A percentile compares a stretch with the other conserved stretches of the same genome.
Evolutionary conservation across 2,113 vertebrate species (phyloP).

Genomic region (Chaenogobius annularis): DNA sequence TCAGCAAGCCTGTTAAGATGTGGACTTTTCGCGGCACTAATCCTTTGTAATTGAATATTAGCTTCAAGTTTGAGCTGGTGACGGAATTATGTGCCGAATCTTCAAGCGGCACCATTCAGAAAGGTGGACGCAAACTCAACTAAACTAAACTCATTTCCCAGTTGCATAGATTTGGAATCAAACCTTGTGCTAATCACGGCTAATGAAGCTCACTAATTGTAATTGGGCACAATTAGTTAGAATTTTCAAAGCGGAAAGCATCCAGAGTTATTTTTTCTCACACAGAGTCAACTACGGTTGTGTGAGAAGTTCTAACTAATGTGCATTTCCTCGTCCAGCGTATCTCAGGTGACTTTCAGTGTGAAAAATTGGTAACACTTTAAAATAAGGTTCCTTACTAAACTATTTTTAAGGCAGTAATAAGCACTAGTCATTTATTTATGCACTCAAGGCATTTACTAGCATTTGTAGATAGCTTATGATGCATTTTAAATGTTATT

Average conservation of each 20-base stretch:
- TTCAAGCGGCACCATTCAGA: conserved; percentile 40
- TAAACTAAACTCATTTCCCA: conserved; percentile 40
- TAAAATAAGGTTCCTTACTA: too few species aligned
- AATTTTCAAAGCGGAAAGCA: conserved; percentile 57
- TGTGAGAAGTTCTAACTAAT: conserved; percentile 66
- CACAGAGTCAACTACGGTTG: conserved; percentile 53
- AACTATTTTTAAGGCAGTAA: too few species aligned
- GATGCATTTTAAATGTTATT: too few species aligned
- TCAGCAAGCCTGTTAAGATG: conserved; percentile 61
- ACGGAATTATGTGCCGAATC: conserved; percentile 64
- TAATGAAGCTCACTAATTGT: conserved; percentile 75
- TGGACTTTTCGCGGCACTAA: conserved; percentile 60
- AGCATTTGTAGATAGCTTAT: too few species aligned
- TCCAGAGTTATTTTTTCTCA: conserved; percentile 63
- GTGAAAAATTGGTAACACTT: too few species aligned
- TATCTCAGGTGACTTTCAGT: too few species aligned
- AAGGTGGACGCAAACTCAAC: conserved; percentile 32
- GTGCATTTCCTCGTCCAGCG: too few species aligned
- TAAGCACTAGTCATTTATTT: too few species aligned
- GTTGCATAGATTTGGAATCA: conserved; percentile 56
- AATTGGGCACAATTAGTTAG: conserved; percentile 71
- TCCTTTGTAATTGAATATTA: conserved; percentile 78
- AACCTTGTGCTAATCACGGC: conserved; percentile 64
- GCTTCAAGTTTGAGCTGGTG: conserved; percentile 60
- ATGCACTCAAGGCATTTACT: too few species aligned